These are phyloP conservation scores for Caranx ignobilis DNA, from an alignment of 2,113 vertebrate genomes.

Conservation along the genomic window DNA sequence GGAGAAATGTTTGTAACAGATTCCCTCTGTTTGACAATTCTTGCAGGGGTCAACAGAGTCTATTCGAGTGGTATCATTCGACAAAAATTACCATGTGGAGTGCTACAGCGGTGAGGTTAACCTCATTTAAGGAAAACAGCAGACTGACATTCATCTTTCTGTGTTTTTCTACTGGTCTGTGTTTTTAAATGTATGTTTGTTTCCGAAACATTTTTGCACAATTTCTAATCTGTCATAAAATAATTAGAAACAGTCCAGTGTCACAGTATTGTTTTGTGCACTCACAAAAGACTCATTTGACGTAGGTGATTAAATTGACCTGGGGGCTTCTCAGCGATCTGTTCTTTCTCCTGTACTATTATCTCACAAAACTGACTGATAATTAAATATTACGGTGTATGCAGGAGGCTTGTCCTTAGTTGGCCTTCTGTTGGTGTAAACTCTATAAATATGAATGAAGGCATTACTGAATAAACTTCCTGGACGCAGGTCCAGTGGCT, in stretches of 20 bases:
- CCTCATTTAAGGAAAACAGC: constrained; percentile 44
- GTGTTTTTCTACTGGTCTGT: background rate
- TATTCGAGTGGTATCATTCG: constrained; percentile 90
- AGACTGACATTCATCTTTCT: background rate
- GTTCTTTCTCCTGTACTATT: too few relatives aligned
- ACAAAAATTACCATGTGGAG: constrained; percentile 91
- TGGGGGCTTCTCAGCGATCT: too few relatives aligned
- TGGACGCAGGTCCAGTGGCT: too few relatives aligned
- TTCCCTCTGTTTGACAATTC: constrained; percentile 1
- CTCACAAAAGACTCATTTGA: background rate
- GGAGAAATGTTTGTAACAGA: background rate
- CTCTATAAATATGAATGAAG: too few relatives aligned
- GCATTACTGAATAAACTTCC: too few relatives aligned
- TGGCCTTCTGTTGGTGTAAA: too few relatives aligned
- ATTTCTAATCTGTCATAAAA: constrained; percentile 25
- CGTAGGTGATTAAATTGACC: too few relatives aligned
- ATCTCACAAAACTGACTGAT: too few relatives aligned
- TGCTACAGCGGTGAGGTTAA: constrained; percentile 89
- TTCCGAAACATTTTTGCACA: background rate
- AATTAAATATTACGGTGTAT: too few relatives aligned
- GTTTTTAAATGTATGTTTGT: background rate
- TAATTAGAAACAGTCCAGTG: background rate
- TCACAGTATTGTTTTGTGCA: background rate
- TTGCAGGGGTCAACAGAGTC: constrained; percentile 90
- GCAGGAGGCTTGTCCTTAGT: too few relatives aligned